phyloP scores from a whole-genome alignment of 2,888 invertebrate species.

The Mythimna albipuncta region DNA sequence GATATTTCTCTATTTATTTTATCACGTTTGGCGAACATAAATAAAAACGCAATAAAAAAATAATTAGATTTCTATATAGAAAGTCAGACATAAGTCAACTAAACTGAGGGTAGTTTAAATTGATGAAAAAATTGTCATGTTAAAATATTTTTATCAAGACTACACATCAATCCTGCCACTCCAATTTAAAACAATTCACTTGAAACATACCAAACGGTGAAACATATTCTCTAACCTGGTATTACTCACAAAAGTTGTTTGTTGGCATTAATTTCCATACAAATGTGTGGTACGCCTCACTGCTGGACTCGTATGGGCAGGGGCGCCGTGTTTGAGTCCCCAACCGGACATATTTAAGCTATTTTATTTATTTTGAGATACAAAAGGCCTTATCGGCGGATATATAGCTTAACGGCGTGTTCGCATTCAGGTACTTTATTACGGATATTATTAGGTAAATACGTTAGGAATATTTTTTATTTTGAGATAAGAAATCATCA shows the following conservation, averaged over 20 bases:
- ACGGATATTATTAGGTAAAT: not conserved
- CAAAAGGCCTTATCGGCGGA: conserved; percentile 89
- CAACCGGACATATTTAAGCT: conserved; percentile 87
- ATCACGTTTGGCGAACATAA: too few species aligned
- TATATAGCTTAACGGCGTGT: conserved; percentile 77
- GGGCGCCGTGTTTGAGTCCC: conserved; percentile 77
- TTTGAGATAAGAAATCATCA: too few species aligned
- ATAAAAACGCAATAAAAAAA: too few species aligned
- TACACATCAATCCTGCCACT: too few species aligned
- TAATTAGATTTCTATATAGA: too few species aligned
- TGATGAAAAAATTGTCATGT: too few species aligned
- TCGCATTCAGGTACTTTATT: conserved; percentile 67
- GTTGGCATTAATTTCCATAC: conserved; percentile 56
- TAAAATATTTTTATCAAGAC: too few species aligned
- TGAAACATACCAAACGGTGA: conserved; percentile 1
- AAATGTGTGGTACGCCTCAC: conserved; percentile 49
- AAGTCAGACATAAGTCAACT: too few species aligned
- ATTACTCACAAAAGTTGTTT: conserved; percentile 39
- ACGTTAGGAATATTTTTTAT: too few species aligned
- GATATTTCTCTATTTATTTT: too few species aligned
- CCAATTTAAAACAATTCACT: not conserved
- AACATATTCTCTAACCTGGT: not conserved
- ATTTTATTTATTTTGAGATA: conserved; percentile 90
- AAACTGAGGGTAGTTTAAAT: too few species aligned
- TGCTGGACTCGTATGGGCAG: conserved; percentile 53